Percentiles rank a stretch among this genome's conserved stretches.
phyloP scores from a whole-genome alignment of 2,888 invertebrate genomes.

The Plebejus argus region DNA sequence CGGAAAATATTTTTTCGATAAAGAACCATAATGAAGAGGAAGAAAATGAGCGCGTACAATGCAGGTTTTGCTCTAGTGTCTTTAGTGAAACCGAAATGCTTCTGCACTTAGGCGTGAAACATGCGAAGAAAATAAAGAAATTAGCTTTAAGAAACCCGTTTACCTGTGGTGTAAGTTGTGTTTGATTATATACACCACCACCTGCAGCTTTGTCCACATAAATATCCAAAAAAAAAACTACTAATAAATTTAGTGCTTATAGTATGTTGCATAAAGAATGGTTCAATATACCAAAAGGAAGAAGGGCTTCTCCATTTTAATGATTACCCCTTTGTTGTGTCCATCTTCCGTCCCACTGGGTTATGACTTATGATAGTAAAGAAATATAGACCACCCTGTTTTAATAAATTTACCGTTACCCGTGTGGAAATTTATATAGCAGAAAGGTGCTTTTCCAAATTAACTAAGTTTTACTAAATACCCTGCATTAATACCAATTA shows the following conservation, averaged over 20 bases:
- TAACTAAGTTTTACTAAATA: no score
- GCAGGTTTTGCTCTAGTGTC: conserved; percentile 48
- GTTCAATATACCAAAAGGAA: no score
- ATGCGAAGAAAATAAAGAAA: conserved; percentile 36
- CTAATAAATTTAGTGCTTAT: not conserved
- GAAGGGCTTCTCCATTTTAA: no score
- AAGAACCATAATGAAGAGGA: not conserved
- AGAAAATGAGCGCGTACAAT: not conserved
- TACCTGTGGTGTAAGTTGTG: conserved; percentile 43
- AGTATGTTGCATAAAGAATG: not conserved
- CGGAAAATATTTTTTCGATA: not conserved
- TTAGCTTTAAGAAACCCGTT: conserved; percentile 27
- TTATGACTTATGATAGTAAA: no score
- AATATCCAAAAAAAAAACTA: no score
- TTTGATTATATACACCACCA: not conserved
- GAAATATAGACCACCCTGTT: no score
- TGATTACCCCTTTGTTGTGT: no score
- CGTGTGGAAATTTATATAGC: no score
- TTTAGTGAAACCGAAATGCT: conserved; percentile 57
- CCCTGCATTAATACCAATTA: not conserved
- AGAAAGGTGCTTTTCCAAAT: no score
- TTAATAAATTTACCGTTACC: no score
- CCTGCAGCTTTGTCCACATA: not conserved
- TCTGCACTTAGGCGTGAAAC: conserved; percentile 50
- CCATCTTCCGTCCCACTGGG: no score